A percentile compares a stretch with the other conserved stretches of the same genome.
phyloP scores from a whole-genome alignment of 2,797 vertebrate genomes.

The Myiothlypis coronata region DNA sequence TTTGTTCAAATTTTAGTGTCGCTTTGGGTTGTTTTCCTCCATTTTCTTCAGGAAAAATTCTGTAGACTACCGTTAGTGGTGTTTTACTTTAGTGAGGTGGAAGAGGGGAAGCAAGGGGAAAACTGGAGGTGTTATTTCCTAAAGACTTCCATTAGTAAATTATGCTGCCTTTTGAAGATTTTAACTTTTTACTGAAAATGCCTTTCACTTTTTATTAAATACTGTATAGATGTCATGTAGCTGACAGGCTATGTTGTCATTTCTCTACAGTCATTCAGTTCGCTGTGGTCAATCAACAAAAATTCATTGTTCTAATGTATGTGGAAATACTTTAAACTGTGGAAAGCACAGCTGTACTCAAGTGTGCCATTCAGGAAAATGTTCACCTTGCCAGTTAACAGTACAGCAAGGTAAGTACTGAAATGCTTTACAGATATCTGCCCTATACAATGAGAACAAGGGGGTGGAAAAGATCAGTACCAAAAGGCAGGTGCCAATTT shows the following conservation, averaged over 20 bases:
- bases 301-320: constrained; percentile 86
- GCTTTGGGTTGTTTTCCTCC: neutral
- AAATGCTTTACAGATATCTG: neutral
- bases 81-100: neutral
- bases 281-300: constrained; percentile 88
- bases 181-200: neutral
- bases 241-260: neutral
- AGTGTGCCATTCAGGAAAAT: constrained; percentile 88
- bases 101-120: neutral
- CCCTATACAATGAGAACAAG: neutral
- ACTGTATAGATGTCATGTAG: neutral
- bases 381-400: constrained; percentile 86
- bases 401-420: constrained; percentile 84
- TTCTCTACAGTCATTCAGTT: constrained; percentile 85
- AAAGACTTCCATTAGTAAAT: neutral
- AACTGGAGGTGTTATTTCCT: neutral
- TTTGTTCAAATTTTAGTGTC: neutral
- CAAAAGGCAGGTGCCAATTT: neutral
- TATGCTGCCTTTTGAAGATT: neutral
- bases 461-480: neutral
- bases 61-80: neutral
- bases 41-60: neutral
- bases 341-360: constrained; percentile 86
- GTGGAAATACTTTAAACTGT: constrained; percentile 87
- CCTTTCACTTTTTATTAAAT: neutral